A percentile compares a stretch with the other conserved stretches of the same genome.
phyloP scores from a whole-genome alignment of 2,113 vertebrate genomes.

The Cynocephalus volans region DNA sequence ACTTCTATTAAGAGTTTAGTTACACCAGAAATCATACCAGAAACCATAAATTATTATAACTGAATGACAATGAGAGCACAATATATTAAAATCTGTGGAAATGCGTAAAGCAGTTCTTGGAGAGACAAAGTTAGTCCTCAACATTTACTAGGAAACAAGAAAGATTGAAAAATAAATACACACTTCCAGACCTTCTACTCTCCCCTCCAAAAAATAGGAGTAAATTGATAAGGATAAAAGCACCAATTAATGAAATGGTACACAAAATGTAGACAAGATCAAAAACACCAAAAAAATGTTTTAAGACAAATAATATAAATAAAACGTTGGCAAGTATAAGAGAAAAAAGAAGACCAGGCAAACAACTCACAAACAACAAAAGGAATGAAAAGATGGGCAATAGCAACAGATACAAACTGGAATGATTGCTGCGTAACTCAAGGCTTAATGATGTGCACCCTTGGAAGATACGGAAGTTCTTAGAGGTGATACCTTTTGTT shows the following conservation, averaged over 20 bases:
- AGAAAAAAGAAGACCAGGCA: neutral
- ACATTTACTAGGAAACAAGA: constrained; percentile 21
- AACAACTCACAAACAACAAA: neutral
- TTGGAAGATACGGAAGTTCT: neutral
- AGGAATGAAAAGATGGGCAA: neutral
- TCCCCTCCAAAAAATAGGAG: neutral
- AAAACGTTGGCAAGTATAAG: neutral
- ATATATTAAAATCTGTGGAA: neutral
- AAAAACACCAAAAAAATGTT: constrained; percentile 42
- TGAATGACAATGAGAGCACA: neutral
- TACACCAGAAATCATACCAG: neutral
- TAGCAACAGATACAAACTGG: neutral
- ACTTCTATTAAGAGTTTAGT: constrained; percentile 1
- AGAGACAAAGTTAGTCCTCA: neutral
- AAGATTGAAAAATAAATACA: neutral
- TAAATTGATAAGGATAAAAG: constrained; percentile 23
- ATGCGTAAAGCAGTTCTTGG: neutral
- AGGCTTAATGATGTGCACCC: neutral
- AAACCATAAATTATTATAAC: neutral
- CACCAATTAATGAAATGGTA: neutral
- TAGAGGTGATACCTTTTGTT: neutral
- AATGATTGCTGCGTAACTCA: neutral
- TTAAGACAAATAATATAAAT: neutral
- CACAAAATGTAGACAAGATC: neutral
- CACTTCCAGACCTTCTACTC: neutral